phyloP scores from a whole-genome alignment of 30 jellyfish, hydroid and myxozoan genomes.

The Hydractinia symbiolongicarpus region DNA sequence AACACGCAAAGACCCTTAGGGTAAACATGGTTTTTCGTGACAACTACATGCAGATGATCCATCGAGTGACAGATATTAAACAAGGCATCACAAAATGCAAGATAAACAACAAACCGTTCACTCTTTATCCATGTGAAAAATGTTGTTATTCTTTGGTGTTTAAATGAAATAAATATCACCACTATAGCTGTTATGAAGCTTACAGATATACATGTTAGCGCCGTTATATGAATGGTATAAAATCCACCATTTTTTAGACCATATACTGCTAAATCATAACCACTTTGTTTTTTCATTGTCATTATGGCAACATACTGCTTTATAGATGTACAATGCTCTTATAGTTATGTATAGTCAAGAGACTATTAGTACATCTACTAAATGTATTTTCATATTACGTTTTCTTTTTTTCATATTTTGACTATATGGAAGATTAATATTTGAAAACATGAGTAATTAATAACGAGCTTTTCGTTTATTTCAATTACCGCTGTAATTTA shows the following conservation, averaged over 20 bases:
- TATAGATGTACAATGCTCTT: too few relatives aligned
- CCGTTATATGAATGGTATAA: not conserved
- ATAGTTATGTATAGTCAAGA: too few relatives aligned
- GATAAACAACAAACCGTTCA: conserved; percentile 19
- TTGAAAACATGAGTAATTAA: too few relatives aligned
- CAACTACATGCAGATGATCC: conserved; percentile 17
- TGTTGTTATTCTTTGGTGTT: conserved; percentile 1
- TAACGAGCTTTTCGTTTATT: too few relatives aligned
- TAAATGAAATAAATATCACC: conserved; percentile 2
- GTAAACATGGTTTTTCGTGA: conserved; percentile 1
- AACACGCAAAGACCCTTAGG: conserved; percentile 12
- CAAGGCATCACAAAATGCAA: conserved; percentile 8
- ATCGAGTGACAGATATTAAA: conserved; percentile 16
- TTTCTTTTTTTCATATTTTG: too few relatives aligned
- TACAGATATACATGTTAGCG: conserved; percentile 6
- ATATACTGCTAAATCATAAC: conserved; percentile 8
- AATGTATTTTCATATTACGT: too few relatives aligned
- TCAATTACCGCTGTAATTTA: too few relatives aligned
- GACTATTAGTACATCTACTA: too few relatives aligned
- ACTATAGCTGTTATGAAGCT: conserved; percentile 10
- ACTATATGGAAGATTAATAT: too few relatives aligned
- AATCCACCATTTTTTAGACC: conserved; percentile 7
- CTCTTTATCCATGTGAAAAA: conserved; percentile 17
- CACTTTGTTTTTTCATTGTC: not conserved
- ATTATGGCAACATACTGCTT: not conserved